Base-by-base conservation (phyloP, 2,113 vertebrate species). In the Tachysurus vachellii region DNA sequence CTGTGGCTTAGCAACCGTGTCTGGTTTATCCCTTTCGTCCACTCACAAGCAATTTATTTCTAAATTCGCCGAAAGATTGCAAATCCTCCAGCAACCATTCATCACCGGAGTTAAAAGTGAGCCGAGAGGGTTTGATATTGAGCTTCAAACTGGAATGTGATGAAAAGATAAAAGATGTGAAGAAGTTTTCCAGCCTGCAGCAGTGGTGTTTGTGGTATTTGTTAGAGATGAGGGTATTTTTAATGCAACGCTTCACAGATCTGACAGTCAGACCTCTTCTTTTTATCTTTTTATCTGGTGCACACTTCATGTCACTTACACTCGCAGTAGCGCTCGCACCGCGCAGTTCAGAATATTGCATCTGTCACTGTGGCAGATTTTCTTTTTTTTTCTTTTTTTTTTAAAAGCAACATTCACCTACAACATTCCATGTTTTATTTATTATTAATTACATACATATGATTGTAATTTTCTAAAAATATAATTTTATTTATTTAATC, bases 51-150 rank as follows among this genome's bases (percentile, higher is more conserved):
- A 17, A 56, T 83, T 82, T 70, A 71, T 85, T 53, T 47, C 88
- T 87, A 92, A 92, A 92, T 93, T 91, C 92, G 89, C 90, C 73
- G 87, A 86, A 57, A 57, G 68, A 83, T 71, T 36, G 77, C 21
- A 57, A 73, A 86, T 50, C 54, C 26, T 82, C 79, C 14, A 61
- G 47, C 26, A 59, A 53, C 26, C 56, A 61, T 86, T 61, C 28
- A 61, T 71, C 75, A 61, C 12, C 79, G 21, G 79, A 50, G 79
- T 62, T 53, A 31, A 73, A 82, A 86, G 42, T 1, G 23, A 81
- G 36, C 23, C 14, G 14, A n/a, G 21, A n/a, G 64, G 54, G 64
- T 47, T 47, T 86, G 26, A 80, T 47, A 44, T 66, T 54, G 61
- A 10, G 17, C 54, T 23, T n/a, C 44, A 31, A 75, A 61, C 36